Conservation (phyloP, 2,888 invertebrate species). For the Rosalia funebris region DNA sequence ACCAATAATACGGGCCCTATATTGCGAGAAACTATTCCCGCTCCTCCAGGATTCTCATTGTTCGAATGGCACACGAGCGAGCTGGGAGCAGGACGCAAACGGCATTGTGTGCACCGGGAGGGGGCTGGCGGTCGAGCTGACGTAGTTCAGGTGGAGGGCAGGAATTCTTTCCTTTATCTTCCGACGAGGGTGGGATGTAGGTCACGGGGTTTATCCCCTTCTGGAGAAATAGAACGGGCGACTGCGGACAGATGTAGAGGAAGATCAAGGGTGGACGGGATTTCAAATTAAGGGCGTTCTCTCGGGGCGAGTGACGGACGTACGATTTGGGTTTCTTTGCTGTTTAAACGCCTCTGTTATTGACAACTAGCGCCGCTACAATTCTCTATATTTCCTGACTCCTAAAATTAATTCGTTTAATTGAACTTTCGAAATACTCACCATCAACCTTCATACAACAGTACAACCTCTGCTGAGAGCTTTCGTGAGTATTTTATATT, state of each 20-base stretch:
- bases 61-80: neutral
- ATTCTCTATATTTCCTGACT: too few relatives aligned
- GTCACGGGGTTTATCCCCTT: neutral
- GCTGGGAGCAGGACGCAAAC: neutral
- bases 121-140: neutral
- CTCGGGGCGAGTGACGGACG: too few relatives aligned
- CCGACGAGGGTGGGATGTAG: neutral
- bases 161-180: neutral
- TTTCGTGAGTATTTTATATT: too few relatives aligned
- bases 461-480: too few relatives aligned
- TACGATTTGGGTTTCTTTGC: too few relatives aligned
- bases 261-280: neutral
- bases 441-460: too few relatives aligned
- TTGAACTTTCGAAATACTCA: too few relatives aligned
- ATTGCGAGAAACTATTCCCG: constrained; percentile 20
- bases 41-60: neutral
- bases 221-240: neutral
- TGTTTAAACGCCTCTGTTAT: too few relatives aligned
- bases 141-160: neutral
- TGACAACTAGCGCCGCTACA: too few relatives aligned
- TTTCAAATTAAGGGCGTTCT: too few relatives aligned
- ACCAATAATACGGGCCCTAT: constrained; percentile 15
- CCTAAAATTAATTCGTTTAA: too few relatives aligned
- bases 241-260: neutral
- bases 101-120: neutral